A percentile compares a stretch with the other conserved stretches of the same genome.
These are phyloP conservation scores for Bufo bufo DNA, from an alignment of 2,113 vertebrate genomes.

Conservation along the genomic window DNA sequence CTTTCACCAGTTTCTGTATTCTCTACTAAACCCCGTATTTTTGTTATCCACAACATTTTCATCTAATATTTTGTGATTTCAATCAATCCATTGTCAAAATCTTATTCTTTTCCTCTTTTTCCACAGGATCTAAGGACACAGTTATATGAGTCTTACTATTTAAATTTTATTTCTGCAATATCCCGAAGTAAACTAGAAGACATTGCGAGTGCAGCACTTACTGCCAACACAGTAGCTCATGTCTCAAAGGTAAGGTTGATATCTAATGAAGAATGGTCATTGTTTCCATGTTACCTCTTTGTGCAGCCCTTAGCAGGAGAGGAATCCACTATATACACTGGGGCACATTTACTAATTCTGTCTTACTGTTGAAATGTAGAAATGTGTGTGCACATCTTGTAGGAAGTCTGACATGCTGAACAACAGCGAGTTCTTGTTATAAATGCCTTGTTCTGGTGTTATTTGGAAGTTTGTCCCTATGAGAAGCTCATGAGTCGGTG, in stretches of 20 bases:
- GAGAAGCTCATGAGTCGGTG: no score
- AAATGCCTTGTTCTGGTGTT: no score
- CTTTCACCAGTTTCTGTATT: not conserved
- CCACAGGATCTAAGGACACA: constrained; percentile 92
- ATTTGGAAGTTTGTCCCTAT: no score
- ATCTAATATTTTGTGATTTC: not conserved
- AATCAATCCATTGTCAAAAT: not conserved
- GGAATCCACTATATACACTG: no score
- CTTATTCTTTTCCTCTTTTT: constrained; percentile 42
- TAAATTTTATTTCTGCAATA: constrained; percentile 99
- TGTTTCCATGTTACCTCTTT: not conserved
- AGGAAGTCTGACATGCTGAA: no score
- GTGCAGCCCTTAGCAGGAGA: not conserved
- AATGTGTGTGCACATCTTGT: no score
- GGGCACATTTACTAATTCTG: no score
- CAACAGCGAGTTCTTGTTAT: no score
- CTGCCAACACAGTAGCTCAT: constrained; percentile 88
- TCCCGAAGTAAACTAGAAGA: constrained; percentile 98
- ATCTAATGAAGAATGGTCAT: not conserved
- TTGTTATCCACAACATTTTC: not conserved
- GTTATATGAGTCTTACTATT: constrained; percentile 93
- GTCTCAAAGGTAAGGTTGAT: constrained; percentile 88
- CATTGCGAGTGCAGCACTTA: constrained; percentile 92
- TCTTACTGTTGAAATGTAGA: no score
- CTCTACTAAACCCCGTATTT: not conserved